Conservation (phyloP, 2,797 vertebrate species). For the Gallirallus australis region DNA sequence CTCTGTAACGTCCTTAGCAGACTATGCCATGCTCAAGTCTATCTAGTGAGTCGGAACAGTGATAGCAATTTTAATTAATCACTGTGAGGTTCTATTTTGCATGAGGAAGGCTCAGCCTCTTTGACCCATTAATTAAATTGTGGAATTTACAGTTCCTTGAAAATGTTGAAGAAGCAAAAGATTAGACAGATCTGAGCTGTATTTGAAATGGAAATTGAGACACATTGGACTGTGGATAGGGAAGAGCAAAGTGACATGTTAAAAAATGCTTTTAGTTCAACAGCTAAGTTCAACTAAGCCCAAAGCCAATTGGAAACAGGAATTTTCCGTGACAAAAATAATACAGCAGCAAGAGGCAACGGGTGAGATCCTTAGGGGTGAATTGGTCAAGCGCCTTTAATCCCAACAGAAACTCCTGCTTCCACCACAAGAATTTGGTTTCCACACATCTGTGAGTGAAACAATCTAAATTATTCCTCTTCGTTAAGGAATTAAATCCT, state of each 20-base stretch:
- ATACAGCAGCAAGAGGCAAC: neutral
- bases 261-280: conserved; percentile 20
- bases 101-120: conserved; percentile 41
- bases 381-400: neutral
- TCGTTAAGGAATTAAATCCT: neutral
- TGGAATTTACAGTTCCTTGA: conserved; percentile 63
- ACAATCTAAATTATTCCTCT: neutral
- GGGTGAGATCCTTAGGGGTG: neutral
- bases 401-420: neutral
- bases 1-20: conserved; percentile 20
- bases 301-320: neutral
- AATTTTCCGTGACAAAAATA: neutral
- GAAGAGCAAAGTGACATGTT: neutral
- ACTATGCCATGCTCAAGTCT: neutral
- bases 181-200: conserved; percentile 57
- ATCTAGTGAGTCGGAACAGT: conserved; percentile 35
- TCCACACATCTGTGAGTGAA: neutral
- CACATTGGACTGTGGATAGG: neutral
- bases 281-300: neutral
- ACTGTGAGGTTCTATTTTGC: conserved; percentile 55
- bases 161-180: conserved; percentile 64
- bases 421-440: neutral
- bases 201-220: conserved; percentile 70
- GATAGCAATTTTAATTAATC: conserved; percentile 72
- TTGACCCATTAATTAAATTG: conserved; percentile 75